Evolutionary conservation across 2,797 vertebrate genomes (phyloP), one percentile per base, ranked within the genome.

Genomic region (Mormyrus hasselquistii): DNA sequence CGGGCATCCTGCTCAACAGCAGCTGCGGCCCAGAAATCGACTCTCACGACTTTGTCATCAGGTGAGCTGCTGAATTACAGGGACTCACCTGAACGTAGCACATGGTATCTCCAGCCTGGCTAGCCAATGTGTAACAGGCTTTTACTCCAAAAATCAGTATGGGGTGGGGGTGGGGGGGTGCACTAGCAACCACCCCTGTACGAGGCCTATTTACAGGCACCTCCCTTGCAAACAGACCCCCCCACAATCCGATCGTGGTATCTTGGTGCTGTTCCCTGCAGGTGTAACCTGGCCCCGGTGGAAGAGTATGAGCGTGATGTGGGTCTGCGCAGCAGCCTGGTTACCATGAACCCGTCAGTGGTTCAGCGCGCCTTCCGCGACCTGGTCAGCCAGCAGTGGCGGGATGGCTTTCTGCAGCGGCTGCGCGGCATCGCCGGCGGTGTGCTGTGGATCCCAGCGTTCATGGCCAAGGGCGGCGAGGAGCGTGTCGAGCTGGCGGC

Each of bases 261-360:
- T 25, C 25, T 65, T 49, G 2, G 88, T 6, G n/a, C n/a, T 12
- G 7, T 47, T 14, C 19, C 2, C 0, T 79, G 6, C 89, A 99
- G 98, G 93, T 99, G 98, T 93, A 99, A 99, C 91, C 94, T 99
- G 93, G 98, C 98, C n/a, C 98, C 98, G 0, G 97, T 99, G 91
- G 97, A 98, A 92, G 97, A 98, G 53, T 99, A 96, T 89, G 95
- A 95, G 0, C 92, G 50, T 89, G 98, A 99, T 0, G 98, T 99
- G 89, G 98, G 98, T 0, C 91, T 91, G 90, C 96, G 96, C 92
- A 98, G 97, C 0, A 96, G 97, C 93, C 93, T 99, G 94, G 98
- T 99, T 92, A 99, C 98, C 2, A 99, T 99, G 98, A 99, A 99
- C 93, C 98, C 98, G 0, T 99, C 98, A 0, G 98, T 99, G 93